Evolutionary conservation across 1,140 invertebrate genomes (phyloP), one percentile per base, ranked within the genome.

Genomic region (Meloidogyne hapla): DNA sequence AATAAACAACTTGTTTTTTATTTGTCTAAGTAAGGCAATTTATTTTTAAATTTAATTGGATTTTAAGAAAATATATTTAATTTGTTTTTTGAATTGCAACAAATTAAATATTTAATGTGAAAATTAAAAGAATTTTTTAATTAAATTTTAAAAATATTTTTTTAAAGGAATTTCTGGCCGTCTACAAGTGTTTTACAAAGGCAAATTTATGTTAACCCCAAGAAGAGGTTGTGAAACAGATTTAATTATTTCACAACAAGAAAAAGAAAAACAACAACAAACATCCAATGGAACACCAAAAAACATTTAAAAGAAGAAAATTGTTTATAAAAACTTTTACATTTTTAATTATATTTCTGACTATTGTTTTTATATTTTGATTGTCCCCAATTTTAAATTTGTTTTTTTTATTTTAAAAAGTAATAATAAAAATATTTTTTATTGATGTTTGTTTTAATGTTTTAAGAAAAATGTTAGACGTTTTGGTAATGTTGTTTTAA

Each of bases 171-270:
- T 67, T 25, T 72, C 67, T n/a, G 75, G 75, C 10, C 75, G 75
- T 15, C 65, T 76, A 18, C 69, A 76, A 42, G 75, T 76, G 40
- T 76, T 76, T 26, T 76, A 76, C 69, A 76, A 76, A 33, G 75
- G 75, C 13, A 42, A 70, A 73, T 76, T 76, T 63, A 73, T 73
- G 71, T 38, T 73, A 33, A 63, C 62, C 8, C 33, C 40, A 56
- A 56, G n/a, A 56, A 56, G 18, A n/a, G 48, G 48, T 56, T 18
- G 48, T n/a, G 48, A 56, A n/a, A 21, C n/a, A n/a, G 48, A 56
- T 56, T 56, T 56, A 56, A 56, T 56, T 56, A n/a, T 56, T 56
- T 5, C n/a, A 0, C 48, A 33, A 33, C 33, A 33, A 33, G 4
- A 33, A 33, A 4, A 56, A 21, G 48, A 56, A 48, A 62, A 72